Percentiles rank a stretch among this genome's conserved stretches.
These are phyloP conservation scores for Montipora capitata DNA, from an alignment of 92 coral and sea anemone species.

Conservation along the genomic window DNA sequence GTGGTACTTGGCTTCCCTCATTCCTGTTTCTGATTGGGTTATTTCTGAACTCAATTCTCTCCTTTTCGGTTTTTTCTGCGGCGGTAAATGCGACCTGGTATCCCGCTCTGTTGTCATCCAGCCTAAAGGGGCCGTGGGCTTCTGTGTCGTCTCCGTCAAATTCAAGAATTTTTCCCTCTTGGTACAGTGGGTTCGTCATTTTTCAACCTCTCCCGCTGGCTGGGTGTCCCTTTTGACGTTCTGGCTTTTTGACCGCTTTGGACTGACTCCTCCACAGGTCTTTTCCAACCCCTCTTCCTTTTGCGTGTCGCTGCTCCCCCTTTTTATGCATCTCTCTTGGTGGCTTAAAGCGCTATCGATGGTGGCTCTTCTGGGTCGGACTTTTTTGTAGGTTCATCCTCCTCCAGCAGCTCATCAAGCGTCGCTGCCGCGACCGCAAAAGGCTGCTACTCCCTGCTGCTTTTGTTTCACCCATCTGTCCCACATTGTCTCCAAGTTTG, in stretches of 20 bases:
- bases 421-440: not conserved
- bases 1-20: not conserved
- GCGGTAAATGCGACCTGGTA: not conserved
- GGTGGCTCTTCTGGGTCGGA: not conserved
- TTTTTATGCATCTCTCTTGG: not conserved
- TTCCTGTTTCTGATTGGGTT: not conserved
- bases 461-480: not conserved
- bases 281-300: not conserved
- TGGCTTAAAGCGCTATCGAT: not conserved
- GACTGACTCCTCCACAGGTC: not conserved
- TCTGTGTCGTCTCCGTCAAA: not conserved
- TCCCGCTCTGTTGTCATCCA: not conserved
- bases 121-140: not conserved
- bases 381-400: not conserved
- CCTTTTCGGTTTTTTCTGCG: not conserved
- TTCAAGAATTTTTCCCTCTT: not conserved
- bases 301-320: not conserved
- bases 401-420: not conserved
- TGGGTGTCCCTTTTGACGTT: not conserved
- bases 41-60: not conserved
- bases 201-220: not conserved
- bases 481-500: not conserved
- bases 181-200: slow-evolving; percentile 6
- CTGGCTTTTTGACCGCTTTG: not conserved
- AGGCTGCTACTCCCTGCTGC: not conserved